Percentiles rank a stretch among this genome's conserved stretches.
phyloP scores from a whole-genome alignment of 2,888 invertebrate species.

The Mesoligia furuncula region DNA sequence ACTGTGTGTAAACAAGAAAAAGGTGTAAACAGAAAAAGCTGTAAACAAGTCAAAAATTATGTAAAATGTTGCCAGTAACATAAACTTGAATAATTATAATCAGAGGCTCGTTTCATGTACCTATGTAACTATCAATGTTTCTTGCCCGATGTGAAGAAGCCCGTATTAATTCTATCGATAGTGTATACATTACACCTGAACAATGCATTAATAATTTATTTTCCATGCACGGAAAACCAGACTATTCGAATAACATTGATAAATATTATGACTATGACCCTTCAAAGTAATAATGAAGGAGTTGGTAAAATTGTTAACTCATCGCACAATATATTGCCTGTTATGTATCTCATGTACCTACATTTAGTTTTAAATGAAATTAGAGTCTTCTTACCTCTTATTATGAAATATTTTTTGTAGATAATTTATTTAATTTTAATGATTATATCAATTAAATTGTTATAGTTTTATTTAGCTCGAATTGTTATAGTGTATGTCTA shows the following conservation, averaged over 20 bases:
- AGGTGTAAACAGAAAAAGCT: not conserved
- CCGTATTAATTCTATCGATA: not conserved
- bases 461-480: conserved; percentile 28
- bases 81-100: not conserved
- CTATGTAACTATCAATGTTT: not conserved
- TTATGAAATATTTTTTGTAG: conserved; percentile 16
- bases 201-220: not conserved
- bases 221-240: not conserved
- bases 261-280: too few species aligned
- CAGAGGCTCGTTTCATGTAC: not conserved
- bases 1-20: not conserved
- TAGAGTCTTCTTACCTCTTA: conserved; percentile 17
- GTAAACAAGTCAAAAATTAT: not conserved
- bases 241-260: not conserved
- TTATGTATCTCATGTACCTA: not conserved
- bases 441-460: conserved; percentile 25
- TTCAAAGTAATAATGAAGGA: not conserved
- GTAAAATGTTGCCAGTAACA: not conserved
- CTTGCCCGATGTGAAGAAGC: not conserved
- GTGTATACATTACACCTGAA: not conserved
- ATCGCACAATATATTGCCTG: conserved; percentile 8
- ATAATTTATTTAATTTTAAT: conserved; percentile 16
- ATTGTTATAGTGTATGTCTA: conserved; percentile 22
- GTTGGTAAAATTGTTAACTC: not conserved
- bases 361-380: conserved; percentile 11